Evolutionary conservation across 2,797 vertebrate species (phyloP).

Genomic region (Ficedula albicollis): DNA sequence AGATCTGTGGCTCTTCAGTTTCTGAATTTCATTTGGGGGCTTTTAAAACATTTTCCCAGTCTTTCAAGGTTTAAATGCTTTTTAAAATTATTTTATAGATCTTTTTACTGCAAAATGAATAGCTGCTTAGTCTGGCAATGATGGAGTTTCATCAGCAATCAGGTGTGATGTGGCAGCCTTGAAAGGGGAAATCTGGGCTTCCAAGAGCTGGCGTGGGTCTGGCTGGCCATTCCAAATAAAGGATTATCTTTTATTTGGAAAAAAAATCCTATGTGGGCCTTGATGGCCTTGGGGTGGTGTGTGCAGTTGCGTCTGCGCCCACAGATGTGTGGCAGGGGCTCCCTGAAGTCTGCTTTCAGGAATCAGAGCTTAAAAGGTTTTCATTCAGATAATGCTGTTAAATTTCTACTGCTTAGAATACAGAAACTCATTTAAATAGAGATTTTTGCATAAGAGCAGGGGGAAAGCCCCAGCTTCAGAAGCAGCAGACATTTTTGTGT

Average conservation of each 20-base stretch:
- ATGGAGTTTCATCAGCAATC: not conserved
- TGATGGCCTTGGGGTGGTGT: rapidly evolving
- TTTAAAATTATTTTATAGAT: not conserved
- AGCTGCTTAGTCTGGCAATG: not conserved
- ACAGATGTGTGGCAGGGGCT: rapidly evolving
- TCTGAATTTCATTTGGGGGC: not conserved
- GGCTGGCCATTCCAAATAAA: not conserved
- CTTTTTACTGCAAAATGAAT: not conserved
- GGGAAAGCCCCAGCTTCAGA: not conserved
- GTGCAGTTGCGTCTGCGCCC: not conserved
- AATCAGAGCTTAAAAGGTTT: not conserved
- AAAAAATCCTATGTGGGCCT: not conserved
- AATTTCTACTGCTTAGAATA: slow-evolving; percentile 13
- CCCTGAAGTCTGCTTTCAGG: not conserved
- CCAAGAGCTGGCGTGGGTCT: not conserved
- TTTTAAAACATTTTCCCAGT: not conserved
- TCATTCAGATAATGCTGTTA: not conserved
- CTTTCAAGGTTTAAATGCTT: not conserved
- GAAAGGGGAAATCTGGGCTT: not conserved
- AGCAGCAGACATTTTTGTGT: not conserved
- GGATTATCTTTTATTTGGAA: not conserved
- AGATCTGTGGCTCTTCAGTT: not conserved
- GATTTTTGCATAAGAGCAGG: not conserved
- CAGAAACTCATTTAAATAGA: not conserved
- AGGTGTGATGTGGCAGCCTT: not conserved